Evolutionary conservation across 2,113 vertebrate genomes (phyloP).

Genomic region (Sterna hirundo): DNA sequence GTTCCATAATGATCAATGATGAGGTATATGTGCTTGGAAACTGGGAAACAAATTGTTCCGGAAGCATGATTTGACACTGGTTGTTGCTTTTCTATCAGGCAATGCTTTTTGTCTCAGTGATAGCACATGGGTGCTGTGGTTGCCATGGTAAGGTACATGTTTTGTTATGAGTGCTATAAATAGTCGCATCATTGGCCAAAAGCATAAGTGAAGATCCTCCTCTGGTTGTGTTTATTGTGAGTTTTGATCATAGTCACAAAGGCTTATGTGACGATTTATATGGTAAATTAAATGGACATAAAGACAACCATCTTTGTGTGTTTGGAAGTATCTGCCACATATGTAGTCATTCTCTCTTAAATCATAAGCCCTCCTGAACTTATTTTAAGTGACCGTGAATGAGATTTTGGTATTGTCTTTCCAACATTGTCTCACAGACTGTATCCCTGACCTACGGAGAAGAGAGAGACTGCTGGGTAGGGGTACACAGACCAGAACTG

Average conservation of each 20-base stretch:
- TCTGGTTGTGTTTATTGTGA: not conserved
- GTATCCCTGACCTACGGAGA: not conserved
- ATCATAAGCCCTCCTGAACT: not conserved
- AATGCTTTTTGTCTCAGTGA: not conserved
- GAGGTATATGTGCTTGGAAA: not conserved
- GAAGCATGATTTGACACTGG: not conserved
- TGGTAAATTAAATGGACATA: not conserved
- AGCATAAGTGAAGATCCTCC: not conserved
- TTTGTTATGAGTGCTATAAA: conserved; percentile 47
- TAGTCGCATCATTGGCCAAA: conserved; percentile 9
- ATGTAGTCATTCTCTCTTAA: not conserved
- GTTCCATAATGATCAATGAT: not conserved
- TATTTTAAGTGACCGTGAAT: not conserved
- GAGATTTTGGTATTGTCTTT: not conserved
- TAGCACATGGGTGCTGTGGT: conserved; percentile 11
- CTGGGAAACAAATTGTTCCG: conserved; percentile 1
- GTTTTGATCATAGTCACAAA: not conserved
- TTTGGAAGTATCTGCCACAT: not conserved
- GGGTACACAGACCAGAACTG: not conserved
- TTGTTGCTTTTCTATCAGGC: not conserved
- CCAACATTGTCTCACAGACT: not conserved
- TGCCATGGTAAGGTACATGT: conserved; percentile 54
- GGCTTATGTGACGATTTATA: not conserved
- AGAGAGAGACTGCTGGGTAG: not conserved
- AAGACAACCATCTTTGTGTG: not conserved